Percentiles rank a stretch among this genome's conserved stretches.
phyloP scores from a whole-genome alignment of 2,888 invertebrate species.

The Drosophila paucipuncta region DNA sequence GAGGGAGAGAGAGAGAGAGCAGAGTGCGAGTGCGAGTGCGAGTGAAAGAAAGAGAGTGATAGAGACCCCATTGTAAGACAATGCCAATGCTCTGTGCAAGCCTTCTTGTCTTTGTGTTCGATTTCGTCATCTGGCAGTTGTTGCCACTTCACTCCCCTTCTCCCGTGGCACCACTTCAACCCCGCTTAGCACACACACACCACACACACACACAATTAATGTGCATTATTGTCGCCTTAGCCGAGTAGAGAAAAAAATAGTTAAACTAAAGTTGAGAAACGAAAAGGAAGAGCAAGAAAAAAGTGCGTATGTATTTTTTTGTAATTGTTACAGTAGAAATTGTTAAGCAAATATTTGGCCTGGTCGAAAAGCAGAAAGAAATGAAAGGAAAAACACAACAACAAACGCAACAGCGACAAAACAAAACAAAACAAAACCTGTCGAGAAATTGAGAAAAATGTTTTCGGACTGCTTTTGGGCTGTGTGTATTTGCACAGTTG shows the following conservation, averaged over 20 bases:
- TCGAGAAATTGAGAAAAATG: slow-evolving; percentile 74
- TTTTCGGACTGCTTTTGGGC: slow-evolving; percentile 38
- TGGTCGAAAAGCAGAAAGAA: slow-evolving; percentile 41
- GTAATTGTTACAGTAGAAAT: slow-evolving; percentile 72
- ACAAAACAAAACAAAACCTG: slow-evolving; percentile 51
- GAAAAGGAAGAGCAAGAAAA: slow-evolving; percentile 23
- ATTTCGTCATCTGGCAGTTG: slow-evolving; percentile 44
- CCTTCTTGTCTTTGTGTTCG: slow-evolving; percentile 17
- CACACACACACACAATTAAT: slow-evolving; percentile 69
- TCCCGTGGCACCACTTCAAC: neutral
- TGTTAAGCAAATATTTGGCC: slow-evolving; percentile 76
- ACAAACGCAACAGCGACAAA: slow-evolving; percentile 24
- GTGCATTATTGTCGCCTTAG: slow-evolving; percentile 65
- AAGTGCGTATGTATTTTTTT: slow-evolving; percentile 28
- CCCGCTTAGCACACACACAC: slow-evolving; percentile 9
- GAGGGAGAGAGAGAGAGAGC: neutral
- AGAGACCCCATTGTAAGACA: slow-evolving; percentile 37
- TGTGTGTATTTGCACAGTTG: slow-evolving; percentile 70
- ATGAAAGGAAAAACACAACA: slow-evolving; percentile 50
- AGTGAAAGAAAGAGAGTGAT: neutral
- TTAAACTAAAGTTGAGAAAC: slow-evolving; percentile 11
- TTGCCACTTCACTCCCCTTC: neutral
- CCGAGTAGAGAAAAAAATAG: slow-evolving; percentile 24
- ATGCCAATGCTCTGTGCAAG: slow-evolving; percentile 60
- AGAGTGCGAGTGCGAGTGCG: neutral